Evolutionary conservation across 1,140 invertebrate species (phyloP).

Genomic region (Pseudomyrmex concolor): DNA sequence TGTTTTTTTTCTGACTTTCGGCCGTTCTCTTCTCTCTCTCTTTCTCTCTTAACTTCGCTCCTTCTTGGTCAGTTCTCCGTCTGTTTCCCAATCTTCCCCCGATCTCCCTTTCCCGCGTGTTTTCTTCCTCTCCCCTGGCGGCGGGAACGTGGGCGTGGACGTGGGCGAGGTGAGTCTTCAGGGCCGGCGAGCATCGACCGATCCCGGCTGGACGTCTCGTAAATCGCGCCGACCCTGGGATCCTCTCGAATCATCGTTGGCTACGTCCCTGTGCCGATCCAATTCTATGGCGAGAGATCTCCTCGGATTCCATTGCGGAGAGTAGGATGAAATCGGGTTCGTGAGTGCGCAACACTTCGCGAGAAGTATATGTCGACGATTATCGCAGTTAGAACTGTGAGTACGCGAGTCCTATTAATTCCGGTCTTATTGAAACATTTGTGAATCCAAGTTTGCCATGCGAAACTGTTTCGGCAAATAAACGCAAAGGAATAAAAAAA

Average conservation of each 20-base stretch:
- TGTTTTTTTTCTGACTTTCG: slow-evolving; percentile 41
- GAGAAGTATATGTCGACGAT: slow-evolving; percentile 35
- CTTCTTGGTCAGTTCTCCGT: background rate
- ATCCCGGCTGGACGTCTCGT: slow-evolving; percentile 65
- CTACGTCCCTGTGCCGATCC: slow-evolving; percentile 59
- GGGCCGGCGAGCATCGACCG: slow-evolving; percentile 72
- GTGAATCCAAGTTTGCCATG: too few species aligned
- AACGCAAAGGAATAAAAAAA: too few species aligned
- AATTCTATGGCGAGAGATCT: slow-evolving; percentile 47
- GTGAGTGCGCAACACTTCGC: slow-evolving; percentile 11
- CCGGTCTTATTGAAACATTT: background rate
- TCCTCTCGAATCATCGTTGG: slow-evolving; percentile 42
- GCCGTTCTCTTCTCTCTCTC: slow-evolving; percentile 13
- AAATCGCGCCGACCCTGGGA: slow-evolving; percentile 61
- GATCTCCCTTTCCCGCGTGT: slow-evolving; percentile 18
- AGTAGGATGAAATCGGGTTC: slow-evolving; percentile 20
- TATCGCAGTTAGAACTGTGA: slow-evolving; percentile 7
- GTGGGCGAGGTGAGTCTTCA: slow-evolving; percentile 74
- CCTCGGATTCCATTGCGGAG: slow-evolving; percentile 36
- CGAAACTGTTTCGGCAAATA: too few species aligned
- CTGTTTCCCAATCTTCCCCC: slow-evolving; percentile 6
- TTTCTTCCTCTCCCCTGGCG: slow-evolving; percentile 38
- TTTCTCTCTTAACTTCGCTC: slow-evolving; percentile 14
- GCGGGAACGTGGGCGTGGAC: slow-evolving; percentile 73
- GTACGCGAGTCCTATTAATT: slow-evolving; percentile 18